Base-by-base conservation (phyloP, 92 coral and sea anemone genomes). In the Plumapathes pennacea region DNA sequence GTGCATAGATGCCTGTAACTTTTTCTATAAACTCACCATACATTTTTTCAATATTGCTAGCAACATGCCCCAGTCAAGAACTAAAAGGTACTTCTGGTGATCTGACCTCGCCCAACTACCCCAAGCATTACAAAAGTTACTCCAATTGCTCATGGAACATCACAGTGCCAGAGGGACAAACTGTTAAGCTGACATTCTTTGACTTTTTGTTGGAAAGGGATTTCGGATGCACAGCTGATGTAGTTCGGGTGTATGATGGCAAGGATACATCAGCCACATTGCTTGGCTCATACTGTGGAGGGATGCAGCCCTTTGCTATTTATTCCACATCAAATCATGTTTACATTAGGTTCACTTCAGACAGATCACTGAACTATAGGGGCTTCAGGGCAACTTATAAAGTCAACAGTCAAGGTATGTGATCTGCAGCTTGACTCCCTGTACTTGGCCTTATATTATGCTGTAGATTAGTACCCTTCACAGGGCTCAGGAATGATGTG, bases 241-340 rank as follows among this genome's bases (percentile, higher is more conserved):
- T 47, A 38, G 68, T 94, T 4, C 67, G 17, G 56, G 64, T 89
- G 20, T 89, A 38, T 58, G 99, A 94, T 64, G 99, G 99, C 15
- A 32, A 38, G 12, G 54, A 66, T 54, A 32, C 48, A 5, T 39
- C 48, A 0, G 73, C 82, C 8, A 28, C 41, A 3, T 32, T 58
- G 24, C 70, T 94, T 37, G 97, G 99, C 12, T 83, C 69, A 13
- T 89, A 84, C 46, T 94, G 99, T 74, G 82, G 82, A 33, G 32
- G 26, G 1, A 25, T 13, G 38, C 20, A 50, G 28, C 94, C 96
- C 20, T 90, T 72, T 46, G 50, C 50, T 7, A 57, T 84, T 37
- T 56, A 32, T 22, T 73, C 94, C 15, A 57, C 83, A 5, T 31
- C 79, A 22, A 84, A 71, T 54, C 46, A 45, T 46, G 40, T 94